Evolutionary conservation across 1,140 invertebrate species (phyloP).

Genomic region (Penaeus japonicus): DNA sequence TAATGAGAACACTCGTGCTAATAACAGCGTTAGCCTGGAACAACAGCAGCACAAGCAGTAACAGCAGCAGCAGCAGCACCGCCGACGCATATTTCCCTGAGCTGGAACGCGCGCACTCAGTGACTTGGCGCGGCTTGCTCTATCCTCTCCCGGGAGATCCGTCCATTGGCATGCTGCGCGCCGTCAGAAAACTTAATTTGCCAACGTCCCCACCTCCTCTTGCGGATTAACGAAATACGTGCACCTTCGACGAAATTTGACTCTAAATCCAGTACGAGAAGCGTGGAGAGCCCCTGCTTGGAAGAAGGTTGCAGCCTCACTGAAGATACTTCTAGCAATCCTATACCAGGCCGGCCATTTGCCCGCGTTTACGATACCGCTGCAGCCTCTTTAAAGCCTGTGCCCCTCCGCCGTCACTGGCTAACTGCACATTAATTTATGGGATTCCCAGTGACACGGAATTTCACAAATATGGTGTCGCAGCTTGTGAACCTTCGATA

Average conservation of each 20-base stretch:
- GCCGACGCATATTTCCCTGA: conserved; percentile 52
- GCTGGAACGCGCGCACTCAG: conserved; percentile 54
- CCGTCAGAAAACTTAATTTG: conserved; percentile 53
- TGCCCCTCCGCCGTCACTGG: conserved; percentile 57
- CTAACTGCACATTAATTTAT: conserved; percentile 59
- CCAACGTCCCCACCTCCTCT: conserved; percentile 54
- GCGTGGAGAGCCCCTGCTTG: conserved; percentile 51
- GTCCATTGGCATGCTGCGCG: conserved; percentile 54
- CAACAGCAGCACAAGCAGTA: conserved; percentile 24
- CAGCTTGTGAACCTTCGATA: conserved; percentile 35
- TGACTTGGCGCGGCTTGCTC: conserved; percentile 14
- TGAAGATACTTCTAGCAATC: conserved; percentile 59
- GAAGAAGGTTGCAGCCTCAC: conserved; percentile 56
- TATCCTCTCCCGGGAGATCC: conserved; percentile 44
- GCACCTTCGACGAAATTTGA: conserved; percentile 55
- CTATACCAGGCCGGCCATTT: conserved; percentile 56
- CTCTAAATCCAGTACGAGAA: conserved; percentile 51
- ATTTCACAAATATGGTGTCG: conserved; percentile 51
- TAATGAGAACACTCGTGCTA: conserved; percentile 44
- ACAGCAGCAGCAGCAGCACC: conserved; percentile 47
- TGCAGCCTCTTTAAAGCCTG: conserved; percentile 58
- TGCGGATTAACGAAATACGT: conserved; percentile 55
- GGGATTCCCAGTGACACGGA: conserved; percentile 55
- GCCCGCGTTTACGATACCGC: conserved; percentile 58
- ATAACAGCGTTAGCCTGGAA: conserved; percentile 43